These are phyloP conservation scores for Oncorhynchus keta DNA, from an alignment of 2,113 vertebrate species.

Conservation along the genomic window DNA sequence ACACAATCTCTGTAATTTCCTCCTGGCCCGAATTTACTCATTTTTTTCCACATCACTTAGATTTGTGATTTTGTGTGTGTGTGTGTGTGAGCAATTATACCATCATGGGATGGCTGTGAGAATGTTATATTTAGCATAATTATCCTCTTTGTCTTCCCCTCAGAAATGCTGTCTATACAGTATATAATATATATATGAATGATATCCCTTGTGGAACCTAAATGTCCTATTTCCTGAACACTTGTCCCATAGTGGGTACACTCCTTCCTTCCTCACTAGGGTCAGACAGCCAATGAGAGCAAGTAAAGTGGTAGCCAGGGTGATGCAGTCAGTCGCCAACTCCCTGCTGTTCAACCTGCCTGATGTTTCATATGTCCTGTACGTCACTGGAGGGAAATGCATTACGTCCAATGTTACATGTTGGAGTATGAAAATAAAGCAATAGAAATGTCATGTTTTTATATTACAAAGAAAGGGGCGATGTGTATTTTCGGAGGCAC, in stretches of 20 bases:
- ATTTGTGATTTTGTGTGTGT: conserved; percentile 13
- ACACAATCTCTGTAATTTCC: conserved; percentile 29
- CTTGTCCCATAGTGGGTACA: conserved; percentile 40
- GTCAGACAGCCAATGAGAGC: conserved; percentile 48
- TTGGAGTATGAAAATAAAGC: no score
- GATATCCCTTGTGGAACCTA: no score
- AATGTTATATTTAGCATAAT: no score
- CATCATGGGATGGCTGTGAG: no score
- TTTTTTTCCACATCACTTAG: conserved; percentile 32
- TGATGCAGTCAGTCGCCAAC: conserved; percentile 12
- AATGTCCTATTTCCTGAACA: conserved; percentile 32
- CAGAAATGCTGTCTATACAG: no score
- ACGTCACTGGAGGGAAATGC: neutral
- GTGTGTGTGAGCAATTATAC: no score
- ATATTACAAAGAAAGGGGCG: neutral
- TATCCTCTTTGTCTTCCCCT: no score
- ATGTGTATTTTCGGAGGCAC: neutral
- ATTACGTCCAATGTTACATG: neutral
- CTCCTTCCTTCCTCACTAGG: conserved; percentile 31
- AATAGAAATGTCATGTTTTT: neutral
- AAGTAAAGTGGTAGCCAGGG: conserved; percentile 36
- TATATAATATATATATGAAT: no score
- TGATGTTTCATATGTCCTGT: conserved; percentile 22
- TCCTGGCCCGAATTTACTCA: conserved; percentile 23
- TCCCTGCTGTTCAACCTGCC: conserved; percentile 25